These are phyloP conservation scores for Drosophila lacertosa DNA, from an alignment of 1,140 invertebrate species.

Conservation along the genomic window DNA sequence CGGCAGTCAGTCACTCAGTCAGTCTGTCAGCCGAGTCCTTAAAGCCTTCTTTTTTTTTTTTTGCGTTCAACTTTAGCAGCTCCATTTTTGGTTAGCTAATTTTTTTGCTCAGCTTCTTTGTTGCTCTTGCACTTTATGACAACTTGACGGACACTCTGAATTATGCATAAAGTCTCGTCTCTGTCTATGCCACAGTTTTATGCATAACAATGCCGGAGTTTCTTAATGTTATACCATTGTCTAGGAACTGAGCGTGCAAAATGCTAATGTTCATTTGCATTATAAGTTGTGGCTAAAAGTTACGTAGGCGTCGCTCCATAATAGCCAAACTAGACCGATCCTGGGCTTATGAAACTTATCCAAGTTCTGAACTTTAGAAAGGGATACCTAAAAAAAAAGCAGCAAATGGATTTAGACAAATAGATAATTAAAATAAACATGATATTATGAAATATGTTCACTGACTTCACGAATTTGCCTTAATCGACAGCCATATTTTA, in stretches of 20 bases:
- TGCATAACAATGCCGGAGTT: slow-evolving; percentile 66
- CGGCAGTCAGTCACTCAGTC: slow-evolving; percentile 9
- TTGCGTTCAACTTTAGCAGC: slow-evolving; percentile 35
- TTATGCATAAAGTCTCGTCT: slow-evolving; percentile 63
- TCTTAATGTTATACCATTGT: slow-evolving; percentile 68
- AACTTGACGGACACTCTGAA: slow-evolving; percentile 76
- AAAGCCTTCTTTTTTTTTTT: slow-evolving; percentile 23
- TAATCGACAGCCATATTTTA: too few relatives aligned
- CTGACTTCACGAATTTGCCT: too few relatives aligned
- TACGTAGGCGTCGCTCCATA: slow-evolving; percentile 53
- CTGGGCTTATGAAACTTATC: slow-evolving; percentile 16
- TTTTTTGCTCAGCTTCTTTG: slow-evolving; percentile 34
- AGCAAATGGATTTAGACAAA: neutral
- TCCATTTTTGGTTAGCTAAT: slow-evolving; percentile 33
- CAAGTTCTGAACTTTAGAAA: neutral
- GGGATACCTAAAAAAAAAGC: neutral
- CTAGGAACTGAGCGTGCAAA: slow-evolving; percentile 45
- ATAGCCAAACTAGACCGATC: slow-evolving; percentile 26
- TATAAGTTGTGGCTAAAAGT: slow-evolving; percentile 54
- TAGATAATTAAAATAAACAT: too few relatives aligned
- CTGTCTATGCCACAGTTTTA: slow-evolving; percentile 50
- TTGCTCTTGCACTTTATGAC: slow-evolving; percentile 66
- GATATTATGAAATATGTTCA: neutral
- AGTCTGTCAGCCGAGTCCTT: slow-evolving; percentile 10
- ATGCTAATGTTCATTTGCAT: slow-evolving; percentile 76